A percentile compares a stretch with the other conserved stretches of the same genome.
phyloP scores from a whole-genome alignment of 2,888 invertebrate genomes.

The Onchidella celtica region DNA sequence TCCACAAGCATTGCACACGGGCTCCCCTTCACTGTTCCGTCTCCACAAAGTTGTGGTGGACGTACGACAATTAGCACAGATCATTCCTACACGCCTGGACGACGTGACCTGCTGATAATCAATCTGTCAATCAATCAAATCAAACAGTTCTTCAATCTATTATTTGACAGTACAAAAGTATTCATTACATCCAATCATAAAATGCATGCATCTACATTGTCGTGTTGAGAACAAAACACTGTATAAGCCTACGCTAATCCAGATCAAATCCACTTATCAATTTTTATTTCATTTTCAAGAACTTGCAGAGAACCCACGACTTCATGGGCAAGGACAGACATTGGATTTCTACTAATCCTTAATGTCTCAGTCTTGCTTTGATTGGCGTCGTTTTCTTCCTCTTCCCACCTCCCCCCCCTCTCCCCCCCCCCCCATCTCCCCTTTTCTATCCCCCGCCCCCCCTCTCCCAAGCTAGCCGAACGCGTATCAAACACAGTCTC shows the following conservation, averaged over 20 bases:
- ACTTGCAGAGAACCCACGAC: too few species aligned
- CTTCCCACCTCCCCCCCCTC: not conserved
- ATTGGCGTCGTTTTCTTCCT: too few species aligned
- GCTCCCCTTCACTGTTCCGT: conserved; percentile 84
- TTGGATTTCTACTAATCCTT: too few species aligned
- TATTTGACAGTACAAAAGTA: conserved; percentile 17
- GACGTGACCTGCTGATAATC: conserved; percentile 80
- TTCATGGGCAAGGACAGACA: too few species aligned
- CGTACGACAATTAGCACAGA: conserved; percentile 96
- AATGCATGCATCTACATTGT: too few species aligned
- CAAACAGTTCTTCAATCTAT: not conserved
- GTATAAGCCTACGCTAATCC: too few species aligned
- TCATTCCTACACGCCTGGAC: conserved; percentile 88
- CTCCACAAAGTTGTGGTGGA: conserved; percentile 97
- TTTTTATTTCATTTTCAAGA: too few species aligned
- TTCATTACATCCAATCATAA: not conserved
- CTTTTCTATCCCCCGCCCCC: not conserved
- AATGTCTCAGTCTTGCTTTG: conserved; percentile 1
- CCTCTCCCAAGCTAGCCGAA: not conserved
- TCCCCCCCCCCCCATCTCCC: not conserved
- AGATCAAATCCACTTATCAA: too few species aligned
- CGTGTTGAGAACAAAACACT: too few species aligned
- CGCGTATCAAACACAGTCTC: not conserved
- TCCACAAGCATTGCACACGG: conserved; percentile 54
- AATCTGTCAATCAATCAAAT: not conserved